Percentiles rank a stretch among this genome's conserved stretches.
These are phyloP conservation scores for Diuraphis noxia DNA, from an alignment of 1,140 invertebrate genomes.

Conservation along the genomic window DNA sequence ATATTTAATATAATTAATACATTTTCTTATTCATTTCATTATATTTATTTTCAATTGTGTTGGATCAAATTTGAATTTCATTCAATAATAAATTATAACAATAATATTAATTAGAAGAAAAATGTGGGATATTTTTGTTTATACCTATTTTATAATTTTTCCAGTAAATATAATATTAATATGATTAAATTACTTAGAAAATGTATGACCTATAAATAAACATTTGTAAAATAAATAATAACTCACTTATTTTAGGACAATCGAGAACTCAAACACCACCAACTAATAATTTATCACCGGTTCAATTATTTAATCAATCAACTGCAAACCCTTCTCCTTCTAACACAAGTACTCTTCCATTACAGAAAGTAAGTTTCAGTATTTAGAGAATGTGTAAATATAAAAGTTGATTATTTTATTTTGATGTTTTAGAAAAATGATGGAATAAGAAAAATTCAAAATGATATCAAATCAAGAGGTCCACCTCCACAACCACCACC, in stretches of 20 bases:
- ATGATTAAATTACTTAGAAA: background rate
- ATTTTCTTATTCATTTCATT: background rate
- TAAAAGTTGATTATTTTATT: background rate
- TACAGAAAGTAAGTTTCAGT: slow-evolving; percentile 8
- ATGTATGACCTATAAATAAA: background rate
- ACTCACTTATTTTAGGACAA: background rate
- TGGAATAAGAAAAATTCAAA: slow-evolving; percentile 54
- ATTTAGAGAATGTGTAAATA: background rate
- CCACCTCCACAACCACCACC: slow-evolving; percentile 65
- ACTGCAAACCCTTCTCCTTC: slow-evolving; percentile 2
- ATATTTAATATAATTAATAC: background rate
- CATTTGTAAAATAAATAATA: background rate
- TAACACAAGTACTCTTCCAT: slow-evolving; percentile 45
- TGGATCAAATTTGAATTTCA: no score
- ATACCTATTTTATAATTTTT: background rate
- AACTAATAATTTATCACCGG: slow-evolving; percentile 17
- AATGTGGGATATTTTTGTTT: background rate
- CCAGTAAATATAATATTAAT: background rate
- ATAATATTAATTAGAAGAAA: background rate
- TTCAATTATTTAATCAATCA: slow-evolving; percentile 11
- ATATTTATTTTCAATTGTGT: background rate
- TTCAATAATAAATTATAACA: background rate
- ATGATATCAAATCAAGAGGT: slow-evolving; percentile 60
- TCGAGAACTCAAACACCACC: background rate
- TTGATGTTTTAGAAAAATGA: slow-evolving; percentile 54